Evolutionary conservation across 2,797 vertebrate species (phyloP).

Genomic region (Furcifer pardalis): DNA sequence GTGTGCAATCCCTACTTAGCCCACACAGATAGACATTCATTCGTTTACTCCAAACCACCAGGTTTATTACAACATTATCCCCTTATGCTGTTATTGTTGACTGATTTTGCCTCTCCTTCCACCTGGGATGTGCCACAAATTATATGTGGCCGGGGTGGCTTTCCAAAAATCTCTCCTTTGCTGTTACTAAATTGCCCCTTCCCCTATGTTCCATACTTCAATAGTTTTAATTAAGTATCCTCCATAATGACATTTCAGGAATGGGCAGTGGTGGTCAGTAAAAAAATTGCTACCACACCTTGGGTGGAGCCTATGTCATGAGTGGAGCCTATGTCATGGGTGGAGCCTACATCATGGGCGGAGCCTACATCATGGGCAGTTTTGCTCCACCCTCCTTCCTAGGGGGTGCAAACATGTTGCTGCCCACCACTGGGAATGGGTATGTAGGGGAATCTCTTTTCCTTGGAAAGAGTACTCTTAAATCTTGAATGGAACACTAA

Average conservation of each 20-base stretch:
- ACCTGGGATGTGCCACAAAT: neutral
- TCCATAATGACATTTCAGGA: neutral
- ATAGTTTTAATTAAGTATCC: neutral
- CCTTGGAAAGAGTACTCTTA: neutral
- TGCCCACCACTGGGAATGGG: too few relatives aligned
- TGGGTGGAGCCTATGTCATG: too few relatives aligned
- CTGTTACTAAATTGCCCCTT: neutral
- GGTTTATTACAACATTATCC: neutral
- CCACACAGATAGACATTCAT: neutral
- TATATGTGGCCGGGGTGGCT: neutral
- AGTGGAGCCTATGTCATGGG: too few relatives aligned
- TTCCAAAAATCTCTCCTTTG: neutral
- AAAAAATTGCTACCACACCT: too few relatives aligned
- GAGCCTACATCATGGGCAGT: too few relatives aligned
- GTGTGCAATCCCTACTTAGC: neutral
- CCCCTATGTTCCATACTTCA: neutral
- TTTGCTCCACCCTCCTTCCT: too few relatives aligned
- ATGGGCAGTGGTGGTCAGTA: too few relatives aligned
- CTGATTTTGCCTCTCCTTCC: neutral
- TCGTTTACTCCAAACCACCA: neutral
- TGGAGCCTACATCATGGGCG: too few relatives aligned
- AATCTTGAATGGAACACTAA: conserved; percentile 24
- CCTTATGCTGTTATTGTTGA: neutral
- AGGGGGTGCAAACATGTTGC: too few relatives aligned
- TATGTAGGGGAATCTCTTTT: neutral